phyloP scores from a whole-genome alignment of 2,888 invertebrate species.

The Pseudococcus viburni region DNA sequence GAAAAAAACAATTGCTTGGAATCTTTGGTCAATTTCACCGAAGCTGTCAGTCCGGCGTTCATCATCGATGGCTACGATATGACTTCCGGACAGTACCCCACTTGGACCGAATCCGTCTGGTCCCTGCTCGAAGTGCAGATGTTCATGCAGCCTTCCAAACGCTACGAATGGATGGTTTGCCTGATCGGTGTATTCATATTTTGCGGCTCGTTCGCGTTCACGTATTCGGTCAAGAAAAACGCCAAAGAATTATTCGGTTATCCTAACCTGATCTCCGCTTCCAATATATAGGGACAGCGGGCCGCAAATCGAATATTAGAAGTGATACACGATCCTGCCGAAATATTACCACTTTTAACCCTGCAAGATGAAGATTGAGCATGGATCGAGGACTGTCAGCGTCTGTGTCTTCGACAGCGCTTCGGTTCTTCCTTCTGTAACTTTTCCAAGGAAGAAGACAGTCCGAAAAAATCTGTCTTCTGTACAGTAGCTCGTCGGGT shows the following conservation, averaged over 20 bases:
- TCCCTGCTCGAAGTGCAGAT: constrained; percentile 80
- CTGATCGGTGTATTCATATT: constrained; percentile 28
- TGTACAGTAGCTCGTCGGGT: too few relatives aligned
- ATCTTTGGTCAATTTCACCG: constrained; percentile 7
- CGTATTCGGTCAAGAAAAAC: constrained; percentile 38
- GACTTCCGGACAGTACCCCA: constrained; percentile 83
- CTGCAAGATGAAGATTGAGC: too few relatives aligned
- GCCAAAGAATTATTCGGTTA: constrained; percentile 49
- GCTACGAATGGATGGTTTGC: constrained; percentile 60
- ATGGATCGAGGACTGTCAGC: too few relatives aligned
- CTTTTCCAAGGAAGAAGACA: too few relatives aligned
- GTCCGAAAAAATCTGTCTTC: too few relatives aligned
- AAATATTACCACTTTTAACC: neutral
- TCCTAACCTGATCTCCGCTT: constrained; percentile 50
- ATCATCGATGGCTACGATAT: constrained; percentile 79
- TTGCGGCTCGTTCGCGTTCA: constrained; percentile 16
- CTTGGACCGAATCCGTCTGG: constrained; percentile 94
- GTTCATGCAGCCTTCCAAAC: constrained; percentile 80
- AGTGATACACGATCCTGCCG: constrained; percentile 12
- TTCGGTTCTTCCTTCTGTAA: too few relatives aligned
- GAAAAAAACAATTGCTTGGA: neutral
- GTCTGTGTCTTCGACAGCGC: too few relatives aligned
- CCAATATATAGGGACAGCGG: constrained; percentile 36
- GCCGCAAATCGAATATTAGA: constrained; percentile 62
- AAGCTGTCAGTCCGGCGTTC: constrained; percentile 53